Evolutionary conservation across 1,140 invertebrate genomes (phyloP).

Genomic region (Zaprionus capensis): DNA sequence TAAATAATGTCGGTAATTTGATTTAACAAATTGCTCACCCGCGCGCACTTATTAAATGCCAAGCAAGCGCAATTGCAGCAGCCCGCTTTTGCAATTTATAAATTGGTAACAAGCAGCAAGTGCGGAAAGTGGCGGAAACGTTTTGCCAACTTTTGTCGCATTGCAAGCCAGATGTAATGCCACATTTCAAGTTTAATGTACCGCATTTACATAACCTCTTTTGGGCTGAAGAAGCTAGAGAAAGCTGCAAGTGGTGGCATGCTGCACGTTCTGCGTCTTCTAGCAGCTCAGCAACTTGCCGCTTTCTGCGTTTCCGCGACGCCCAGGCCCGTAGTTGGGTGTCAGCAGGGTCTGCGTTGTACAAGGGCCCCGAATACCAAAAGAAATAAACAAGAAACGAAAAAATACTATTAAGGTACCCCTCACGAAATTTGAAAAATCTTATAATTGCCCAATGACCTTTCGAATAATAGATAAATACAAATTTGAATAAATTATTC

Average conservation of each 20-base stretch:
- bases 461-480: too few species aligned
- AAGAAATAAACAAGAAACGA: too few species aligned
- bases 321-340: too few species aligned
- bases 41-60: slow-evolving; percentile 66
- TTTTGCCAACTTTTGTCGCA: slow-evolving; percentile 23
- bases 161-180: slow-evolving; percentile 23
- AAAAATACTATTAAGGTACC: too few species aligned
- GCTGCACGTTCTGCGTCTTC: slow-evolving; percentile 50
- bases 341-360: too few species aligned
- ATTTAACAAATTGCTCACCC: slow-evolving; percentile 74
- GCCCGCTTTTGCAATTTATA: slow-evolving; percentile 61
- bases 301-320: slow-evolving; percentile 61
- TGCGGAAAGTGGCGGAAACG: slow-evolving; percentile 48
- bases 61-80: slow-evolving; percentile 8
- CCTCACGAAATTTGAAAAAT: too few species aligned
- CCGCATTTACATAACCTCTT: slow-evolving; percentile 64
- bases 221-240: slow-evolving; percentile 35
- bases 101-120: slow-evolving; percentile 27
- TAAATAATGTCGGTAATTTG: slow-evolving; percentile 74
- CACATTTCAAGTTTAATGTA: slow-evolving; percentile 55
- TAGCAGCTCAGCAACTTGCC: slow-evolving; percentile 60
- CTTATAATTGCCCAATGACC: too few species aligned
- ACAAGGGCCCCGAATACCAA: too few species aligned
- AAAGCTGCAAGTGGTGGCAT: slow-evolving; percentile 51
- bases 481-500: too few species aligned